Base-by-base conservation (phyloP, 2,113 vertebrate species). In the Oxyura jamaicensis region DNA sequence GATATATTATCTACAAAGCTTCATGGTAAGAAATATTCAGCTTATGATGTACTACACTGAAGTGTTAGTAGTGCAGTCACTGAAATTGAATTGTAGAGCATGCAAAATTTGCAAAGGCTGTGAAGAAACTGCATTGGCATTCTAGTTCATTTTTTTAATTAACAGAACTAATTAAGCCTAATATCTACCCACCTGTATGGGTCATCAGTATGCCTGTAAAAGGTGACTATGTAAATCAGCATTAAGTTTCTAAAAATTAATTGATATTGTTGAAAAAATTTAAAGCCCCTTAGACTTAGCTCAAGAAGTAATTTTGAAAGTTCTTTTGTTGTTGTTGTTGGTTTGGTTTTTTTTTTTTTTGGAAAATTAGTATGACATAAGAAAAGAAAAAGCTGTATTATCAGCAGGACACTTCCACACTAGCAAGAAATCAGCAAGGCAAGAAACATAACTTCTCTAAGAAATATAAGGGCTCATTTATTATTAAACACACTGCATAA, bases 401-500 rank as follows among this genome's bases (percentile, higher is more conserved):
- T 62, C 88, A 96, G 86, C 65, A 93, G 93, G 88, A 87, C 62
- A 87, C 74, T 69, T 93, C 83, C 88, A 95, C 13, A 42, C 63
- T 60, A 95, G 96, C 88, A 93, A 95, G 77, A 94, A 78, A 90
- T 65, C 75, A 93, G 82, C 50, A 96, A 96, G 92, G 39, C 87
- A 97, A 91, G 91, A 96, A 96, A 96, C 44, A 86, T 42, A 97
- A 97, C 44, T 92, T 77, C 94, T 96, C 97, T 90, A 91, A 96
- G 97, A 98, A 98, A 98, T 79, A 52, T 23, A 97, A 97, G 96
- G 97, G 96, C 96, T 96, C 90, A 63, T 65, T 95, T 62, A 88
- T 90, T 74, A 87, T 91, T 66, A 80, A 93, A 97, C 83, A 41
- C 41, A 75, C 20, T 65, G 62, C 63, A 90, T 7, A 25, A 74